A percentile compares a stretch with the other conserved stretches of the same genome.
phyloP scores from a whole-genome alignment of 2,113 vertebrate genomes.

The Mystacornis crossleyi region DNA sequence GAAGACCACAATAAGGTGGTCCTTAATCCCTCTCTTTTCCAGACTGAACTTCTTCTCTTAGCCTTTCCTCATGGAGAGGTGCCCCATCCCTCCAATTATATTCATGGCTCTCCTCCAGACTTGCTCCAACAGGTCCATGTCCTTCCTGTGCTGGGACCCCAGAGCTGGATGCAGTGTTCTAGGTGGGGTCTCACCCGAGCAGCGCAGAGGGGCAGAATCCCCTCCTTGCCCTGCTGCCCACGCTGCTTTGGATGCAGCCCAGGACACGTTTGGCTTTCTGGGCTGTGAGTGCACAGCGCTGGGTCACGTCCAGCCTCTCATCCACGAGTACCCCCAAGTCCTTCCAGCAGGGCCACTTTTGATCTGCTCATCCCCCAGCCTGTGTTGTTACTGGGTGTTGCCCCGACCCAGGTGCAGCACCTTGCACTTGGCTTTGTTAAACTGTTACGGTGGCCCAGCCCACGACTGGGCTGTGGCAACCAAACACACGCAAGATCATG shows the following conservation, averaged over 20 bases:
- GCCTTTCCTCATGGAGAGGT: not conserved
- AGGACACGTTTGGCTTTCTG: rapidly evolving
- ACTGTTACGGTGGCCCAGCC: too few species aligned
- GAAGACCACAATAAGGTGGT: not conserved
- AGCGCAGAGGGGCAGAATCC: not conserved
- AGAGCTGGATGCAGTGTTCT: not conserved
- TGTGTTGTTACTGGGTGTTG: rapidly evolving
- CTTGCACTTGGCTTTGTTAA: too few species aligned
- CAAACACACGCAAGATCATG: too few species aligned
- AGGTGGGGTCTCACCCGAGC: not conserved
- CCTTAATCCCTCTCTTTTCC: not conserved
- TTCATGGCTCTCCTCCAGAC: not conserved
- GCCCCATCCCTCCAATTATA: not conserved
- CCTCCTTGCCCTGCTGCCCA: not conserved
- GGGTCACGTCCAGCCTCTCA: not conserved
- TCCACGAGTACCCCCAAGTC: rapidly evolving
- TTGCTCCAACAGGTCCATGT: not conserved
- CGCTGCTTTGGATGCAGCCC: rapidly evolving
- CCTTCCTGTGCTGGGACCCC: not conserved
- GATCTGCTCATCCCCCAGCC: too few species aligned
- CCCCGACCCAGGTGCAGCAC: not conserved
- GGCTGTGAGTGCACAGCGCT: not conserved
- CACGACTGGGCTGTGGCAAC: too few species aligned
- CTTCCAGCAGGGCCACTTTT: not conserved
- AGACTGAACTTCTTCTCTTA: not conserved